Base-by-base conservation (phyloP, 1,140 invertebrate species). In the Saccostrea glomerata region DNA sequence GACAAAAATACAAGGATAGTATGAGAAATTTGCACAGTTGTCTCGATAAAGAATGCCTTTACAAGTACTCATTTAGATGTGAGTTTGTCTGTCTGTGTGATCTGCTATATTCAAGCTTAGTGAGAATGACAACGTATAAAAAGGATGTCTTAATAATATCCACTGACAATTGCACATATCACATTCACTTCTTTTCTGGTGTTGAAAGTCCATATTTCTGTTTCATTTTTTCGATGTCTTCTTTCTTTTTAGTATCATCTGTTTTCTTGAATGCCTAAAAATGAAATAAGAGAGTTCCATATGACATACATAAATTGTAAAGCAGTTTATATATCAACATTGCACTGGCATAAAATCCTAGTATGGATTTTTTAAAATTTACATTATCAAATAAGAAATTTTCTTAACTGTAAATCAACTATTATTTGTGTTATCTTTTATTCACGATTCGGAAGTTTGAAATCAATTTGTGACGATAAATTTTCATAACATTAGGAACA, bases 181-280 rank as follows among this genome's bases (percentile, higher is more conserved):
- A 92, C 86, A 92, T 92, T 92, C 86, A 92, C 87, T 93, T 93
- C 63, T 91, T 93, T 56, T 94, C 94, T 77, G 95, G 95, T 13
- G 94, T 95, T 84, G 96, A 96, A 3, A 97, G 92, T 90, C 97
- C 97, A 94, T 99, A 99, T 95, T 99, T 99, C 87, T 97, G 97
- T 95, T 99, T 99, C 91, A 99, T 96, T 95, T 98, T 98, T 93
- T 99, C 98, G 30, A 99, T 96, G 95, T 99, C 99, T 94, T 99
- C 98, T 95, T 98, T 97, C 95, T 99, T 99, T 95, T 99, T 99
- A 88, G 99, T 98, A 87, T 98, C 97, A 95, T 99, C 98, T 89
- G 99, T 97, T 91, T 98, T 97, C 95, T 99, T 99, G 94, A 99
- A 99, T 66, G 98, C 98, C 95, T 96, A 90, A n/a, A 93, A 94